Evolutionary conservation across 1,140 invertebrate genomes (phyloP), one percentile per base, ranked within the genome.

Genomic region (Planococcus citri): DNA sequence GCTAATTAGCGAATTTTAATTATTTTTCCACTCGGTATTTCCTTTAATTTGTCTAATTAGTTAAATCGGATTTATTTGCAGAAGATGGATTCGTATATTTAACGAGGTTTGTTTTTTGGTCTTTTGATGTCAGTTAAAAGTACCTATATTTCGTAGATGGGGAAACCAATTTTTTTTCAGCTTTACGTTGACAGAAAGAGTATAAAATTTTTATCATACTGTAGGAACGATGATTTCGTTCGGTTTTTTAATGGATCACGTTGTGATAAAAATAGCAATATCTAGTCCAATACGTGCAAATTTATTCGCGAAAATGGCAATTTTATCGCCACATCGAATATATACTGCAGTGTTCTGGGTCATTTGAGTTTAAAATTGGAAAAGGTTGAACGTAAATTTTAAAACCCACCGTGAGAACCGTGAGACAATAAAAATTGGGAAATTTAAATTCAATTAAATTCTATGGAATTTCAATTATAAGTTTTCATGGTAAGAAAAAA

Each of bases 371-470:
- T 4, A 51, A 51, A 51, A 51, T 51, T 51, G 41, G 41, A 51
- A 51, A 51, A 51, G 6, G 17, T 51, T 51, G 17, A 51, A 51
- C 41, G 41, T 51, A 51, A 51, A 51, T 51, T 51, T 51, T n/a
- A 51, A 51, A 51, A n/a, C n/a, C n/a, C n/a, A n/a, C n/a, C n/a
- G n/a, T n/a, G n/a, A 17, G 41, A 4, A 51, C 17, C 6, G 41
- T 3, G 4, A 3, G 41, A n/a, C n/a, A 20, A 20, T 51, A 51
- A 51, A 51, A 51, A 51, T 51, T 20, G 41, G 33, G 6, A 51
- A 51, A 51, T 51, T 51, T 51, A 51, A 51, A 51, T 51, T 51
- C 41, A 51, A 51, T 51, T 51, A 51, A 51, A 51, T 20, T 17
- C n/a, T 51, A 51, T 20, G 17, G 41, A 14, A 51, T 51, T 51